phyloP scores from a whole-genome alignment of 2,888 invertebrate genomes.

The Tortricodes alternella region DNA sequence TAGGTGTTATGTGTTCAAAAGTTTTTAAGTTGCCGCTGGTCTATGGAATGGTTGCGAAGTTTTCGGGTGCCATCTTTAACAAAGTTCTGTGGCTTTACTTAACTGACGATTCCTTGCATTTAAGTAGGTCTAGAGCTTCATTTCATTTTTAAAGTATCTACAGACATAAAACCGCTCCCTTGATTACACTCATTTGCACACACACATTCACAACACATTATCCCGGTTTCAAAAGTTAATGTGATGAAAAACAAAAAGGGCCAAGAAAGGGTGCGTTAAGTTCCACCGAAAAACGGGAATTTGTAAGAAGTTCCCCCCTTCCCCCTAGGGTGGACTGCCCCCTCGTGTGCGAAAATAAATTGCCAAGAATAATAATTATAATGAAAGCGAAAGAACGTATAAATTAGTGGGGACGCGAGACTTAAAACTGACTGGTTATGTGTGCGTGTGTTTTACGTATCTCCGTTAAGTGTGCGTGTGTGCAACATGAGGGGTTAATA shows the following conservation, averaged over 20 bases:
- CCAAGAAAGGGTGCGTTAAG: constrained; percentile 83
- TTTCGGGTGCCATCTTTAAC: constrained; percentile 10
- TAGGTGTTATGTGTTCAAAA: constrained; percentile 58
- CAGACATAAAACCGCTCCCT: constrained; percentile 39
- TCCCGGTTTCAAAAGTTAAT: constrained; percentile 80
- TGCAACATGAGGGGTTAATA: constrained; percentile 11
- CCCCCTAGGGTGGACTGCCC: constrained; percentile 57
- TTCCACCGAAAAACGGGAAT: constrained; percentile 82
- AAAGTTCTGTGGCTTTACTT: not conserved
- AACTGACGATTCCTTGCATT: no score
- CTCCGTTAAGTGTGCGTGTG: not conserved
- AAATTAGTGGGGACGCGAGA: constrained; percentile 82
- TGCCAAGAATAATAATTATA: constrained; percentile 84
- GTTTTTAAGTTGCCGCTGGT: constrained; percentile 38
- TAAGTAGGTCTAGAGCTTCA: not conserved
- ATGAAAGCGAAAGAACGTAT: constrained; percentile 83
- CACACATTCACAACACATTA: constrained; percentile 76
- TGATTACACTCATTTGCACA: constrained; percentile 63
- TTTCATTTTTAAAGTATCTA: not conserved
- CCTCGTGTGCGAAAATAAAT: constrained; percentile 83
- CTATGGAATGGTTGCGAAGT: constrained; percentile 28
- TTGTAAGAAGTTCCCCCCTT: constrained; percentile 76
- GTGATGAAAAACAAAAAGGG: constrained; percentile 83
- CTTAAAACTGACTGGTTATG: constrained; percentile 50
- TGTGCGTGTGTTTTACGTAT: constrained; percentile 37